Percentiles rank a stretch among this genome's conserved stretches.
Conservation (phyloP, 2,797 vertebrate species). For the Tapera naevia region DNA sequence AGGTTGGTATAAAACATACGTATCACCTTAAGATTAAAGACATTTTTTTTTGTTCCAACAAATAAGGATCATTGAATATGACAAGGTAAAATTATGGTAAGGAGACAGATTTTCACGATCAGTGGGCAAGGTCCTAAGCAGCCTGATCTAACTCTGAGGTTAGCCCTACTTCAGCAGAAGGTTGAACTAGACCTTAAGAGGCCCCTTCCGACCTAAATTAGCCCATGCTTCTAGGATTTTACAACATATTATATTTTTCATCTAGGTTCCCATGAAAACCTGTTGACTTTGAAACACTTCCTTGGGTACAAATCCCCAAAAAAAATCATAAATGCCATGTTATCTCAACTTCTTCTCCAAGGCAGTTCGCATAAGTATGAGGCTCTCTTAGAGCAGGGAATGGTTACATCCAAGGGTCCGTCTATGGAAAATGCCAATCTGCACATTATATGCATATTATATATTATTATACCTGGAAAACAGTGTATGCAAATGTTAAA, state of each 20-base stretch:
- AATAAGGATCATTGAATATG: neutral
- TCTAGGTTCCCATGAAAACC: neutral
- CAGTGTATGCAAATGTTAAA: neutral
- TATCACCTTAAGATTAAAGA: neutral
- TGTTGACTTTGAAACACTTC: neutral
- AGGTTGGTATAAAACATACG: constrained; percentile 66
- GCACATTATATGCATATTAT: neutral
- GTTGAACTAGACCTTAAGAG: neutral
- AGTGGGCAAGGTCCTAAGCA: neutral
- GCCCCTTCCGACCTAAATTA: neutral
- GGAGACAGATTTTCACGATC: neutral
- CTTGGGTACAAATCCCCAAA: neutral
- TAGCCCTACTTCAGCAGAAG: neutral
- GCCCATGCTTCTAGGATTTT: neutral
- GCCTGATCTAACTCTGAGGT: neutral
- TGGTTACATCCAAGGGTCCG: neutral
- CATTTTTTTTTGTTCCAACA: neutral
- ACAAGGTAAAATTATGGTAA: neutral
- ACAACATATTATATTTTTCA: neutral
- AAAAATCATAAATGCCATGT: neutral
- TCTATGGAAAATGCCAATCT: neutral
- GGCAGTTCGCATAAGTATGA: neutral
- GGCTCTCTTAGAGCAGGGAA: neutral
- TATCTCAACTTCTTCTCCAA: neutral
- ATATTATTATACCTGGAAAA: neutral